Percentiles rank a stretch among this genome's conserved stretches.
phyloP scores from a whole-genome alignment of 2,797 vertebrate genomes.

The Dendrocincla tyrannina region DNA sequence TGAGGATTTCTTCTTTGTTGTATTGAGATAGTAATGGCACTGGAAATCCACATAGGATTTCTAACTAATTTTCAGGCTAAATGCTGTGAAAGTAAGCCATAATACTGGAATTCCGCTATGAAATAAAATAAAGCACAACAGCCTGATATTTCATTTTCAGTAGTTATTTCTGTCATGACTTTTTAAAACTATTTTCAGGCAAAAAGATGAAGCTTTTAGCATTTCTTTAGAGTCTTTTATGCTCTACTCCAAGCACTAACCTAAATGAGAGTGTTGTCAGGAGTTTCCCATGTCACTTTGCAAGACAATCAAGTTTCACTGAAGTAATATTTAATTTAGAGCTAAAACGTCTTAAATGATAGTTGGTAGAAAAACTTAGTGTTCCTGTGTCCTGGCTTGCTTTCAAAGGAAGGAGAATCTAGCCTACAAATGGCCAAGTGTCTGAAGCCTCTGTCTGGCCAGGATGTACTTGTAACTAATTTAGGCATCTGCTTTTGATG shows the following conservation, averaged over 20 bases:
- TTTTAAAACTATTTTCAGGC: background rate
- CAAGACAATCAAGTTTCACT: background rate
- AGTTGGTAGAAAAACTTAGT: background rate
- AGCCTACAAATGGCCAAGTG: background rate
- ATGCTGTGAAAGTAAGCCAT: background rate
- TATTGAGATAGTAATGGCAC: background rate
- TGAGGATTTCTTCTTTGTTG: background rate
- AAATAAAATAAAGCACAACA: background rate
- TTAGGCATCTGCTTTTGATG: slow-evolving; percentile 62
- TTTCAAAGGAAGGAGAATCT: slow-evolving; percentile 34
- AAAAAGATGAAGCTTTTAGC: slow-evolving; percentile 6
- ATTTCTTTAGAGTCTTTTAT: background rate
- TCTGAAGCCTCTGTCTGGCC: slow-evolving; percentile 48
- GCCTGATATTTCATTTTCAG: background rate
- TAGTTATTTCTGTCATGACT: background rate
- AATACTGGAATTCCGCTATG: background rate
- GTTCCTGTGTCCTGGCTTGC: background rate
- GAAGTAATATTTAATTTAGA: background rate
- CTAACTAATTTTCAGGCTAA: background rate
- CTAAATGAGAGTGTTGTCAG: background rate
- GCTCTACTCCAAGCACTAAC: background rate
- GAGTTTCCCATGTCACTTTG: background rate
- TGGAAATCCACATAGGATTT: background rate
- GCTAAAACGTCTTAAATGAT: background rate
- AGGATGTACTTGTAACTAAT: slow-evolving; percentile 36